Conservation (phyloP, 2,113 vertebrate species). For the Ailuropoda melanoleuca region DNA sequence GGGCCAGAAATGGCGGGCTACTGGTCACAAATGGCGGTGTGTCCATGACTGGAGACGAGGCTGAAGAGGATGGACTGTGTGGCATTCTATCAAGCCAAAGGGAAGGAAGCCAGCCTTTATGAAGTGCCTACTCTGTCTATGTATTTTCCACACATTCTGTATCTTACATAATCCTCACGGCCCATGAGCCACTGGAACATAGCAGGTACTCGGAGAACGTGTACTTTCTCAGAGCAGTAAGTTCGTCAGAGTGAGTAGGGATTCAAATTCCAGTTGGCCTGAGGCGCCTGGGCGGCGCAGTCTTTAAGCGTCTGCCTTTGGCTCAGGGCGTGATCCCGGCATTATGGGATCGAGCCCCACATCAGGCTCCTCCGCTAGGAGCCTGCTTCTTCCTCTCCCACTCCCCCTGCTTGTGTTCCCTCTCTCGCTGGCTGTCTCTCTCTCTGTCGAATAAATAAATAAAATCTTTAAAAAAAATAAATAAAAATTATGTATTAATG, state of each 20-base stretch:
- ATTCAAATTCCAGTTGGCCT: not conserved
- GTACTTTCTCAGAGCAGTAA: not conserved
- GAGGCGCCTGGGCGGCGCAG: too few species aligned
- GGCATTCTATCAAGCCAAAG: not conserved
- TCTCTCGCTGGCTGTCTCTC: too few species aligned
- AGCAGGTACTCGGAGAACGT: not conserved
- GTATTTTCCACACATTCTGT: not conserved
- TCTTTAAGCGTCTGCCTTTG: too few species aligned
- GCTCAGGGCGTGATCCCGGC: too few species aligned
- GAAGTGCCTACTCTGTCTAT: not conserved
- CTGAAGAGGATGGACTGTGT: not conserved
- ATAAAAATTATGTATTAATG: too few species aligned
- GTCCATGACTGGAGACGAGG: not conserved
- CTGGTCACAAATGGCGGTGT: not conserved
- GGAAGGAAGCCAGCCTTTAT: not conserved
- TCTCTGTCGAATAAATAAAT: too few species aligned
- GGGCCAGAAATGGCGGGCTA: not conserved
- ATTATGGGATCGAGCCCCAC: too few species aligned
- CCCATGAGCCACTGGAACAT: too few species aligned
- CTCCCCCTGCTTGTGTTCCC: too few species aligned
- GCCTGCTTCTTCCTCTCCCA: too few species aligned
- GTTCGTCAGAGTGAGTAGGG: not conserved
- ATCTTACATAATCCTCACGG: not conserved
- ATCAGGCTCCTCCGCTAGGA: too few species aligned
- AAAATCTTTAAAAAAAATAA: too few species aligned